Percentiles rank a stretch among this genome's conserved stretches.
These are phyloP conservation scores for Eurystomus gularis DNA, from an alignment of 2,113 vertebrate species.

Conservation along the genomic window DNA sequence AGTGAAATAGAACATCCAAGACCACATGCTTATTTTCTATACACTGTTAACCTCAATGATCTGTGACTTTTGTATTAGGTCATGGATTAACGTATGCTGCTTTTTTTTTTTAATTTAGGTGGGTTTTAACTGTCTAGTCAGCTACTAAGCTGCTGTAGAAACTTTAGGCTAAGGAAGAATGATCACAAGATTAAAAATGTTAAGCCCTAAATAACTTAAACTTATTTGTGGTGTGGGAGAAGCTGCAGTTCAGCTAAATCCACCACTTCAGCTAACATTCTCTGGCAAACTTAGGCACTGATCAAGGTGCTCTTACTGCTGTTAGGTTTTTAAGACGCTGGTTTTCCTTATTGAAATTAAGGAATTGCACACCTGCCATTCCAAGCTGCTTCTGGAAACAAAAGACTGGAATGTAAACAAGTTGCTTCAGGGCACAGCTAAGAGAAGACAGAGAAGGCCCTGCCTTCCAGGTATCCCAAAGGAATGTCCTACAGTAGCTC, in stretches of 20 bases:
- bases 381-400: background rate
- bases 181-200: background rate
- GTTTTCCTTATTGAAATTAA: background rate
- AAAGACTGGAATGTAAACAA: background rate
- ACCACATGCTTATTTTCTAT: background rate
- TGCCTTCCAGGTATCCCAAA: background rate
- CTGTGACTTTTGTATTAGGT: background rate
- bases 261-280: background rate
- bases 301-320: background rate
- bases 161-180: background rate
- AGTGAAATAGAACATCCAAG: background rate
- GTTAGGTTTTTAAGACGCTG: background rate
- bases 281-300: background rate
- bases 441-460: background rate
- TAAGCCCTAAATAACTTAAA: background rate
- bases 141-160: background rate
- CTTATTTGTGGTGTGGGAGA: background rate
- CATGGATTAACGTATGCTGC: background rate
- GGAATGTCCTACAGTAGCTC: background rate
- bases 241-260: background rate
- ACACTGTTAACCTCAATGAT: background rate
- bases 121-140: background rate
- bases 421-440: background rate
- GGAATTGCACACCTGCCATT: background rate
- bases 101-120: background rate